phyloP scores from a whole-genome alignment of 2,888 invertebrate species.

The Incurvaria masculella region DNA sequence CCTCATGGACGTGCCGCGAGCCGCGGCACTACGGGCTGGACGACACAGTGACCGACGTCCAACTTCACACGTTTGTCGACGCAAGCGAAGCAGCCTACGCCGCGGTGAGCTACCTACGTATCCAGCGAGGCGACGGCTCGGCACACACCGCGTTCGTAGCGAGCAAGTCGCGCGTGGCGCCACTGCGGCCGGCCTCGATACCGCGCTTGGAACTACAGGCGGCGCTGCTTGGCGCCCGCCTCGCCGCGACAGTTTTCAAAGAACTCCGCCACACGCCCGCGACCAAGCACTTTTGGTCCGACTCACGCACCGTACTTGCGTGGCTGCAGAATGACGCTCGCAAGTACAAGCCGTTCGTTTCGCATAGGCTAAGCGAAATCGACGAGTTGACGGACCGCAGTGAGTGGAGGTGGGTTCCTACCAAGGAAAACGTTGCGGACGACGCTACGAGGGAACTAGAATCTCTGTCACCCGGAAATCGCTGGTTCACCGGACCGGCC shows the following conservation, averaged over 20 bases:
- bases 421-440: conserved; percentile 2
- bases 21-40: conserved; percentile 1
- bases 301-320: conserved; percentile 2
- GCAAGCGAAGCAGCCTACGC: conserved; percentile 9
- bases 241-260: too few species aligned
- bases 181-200: conserved; percentile 2
- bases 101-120: conserved; percentile 5
- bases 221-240: not conserved
- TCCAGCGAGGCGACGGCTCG: not conserved
- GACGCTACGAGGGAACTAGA: conserved; percentile 3
- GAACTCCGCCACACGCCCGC: not conserved
- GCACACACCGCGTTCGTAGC: too few species aligned
- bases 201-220: conserved; percentile 5
- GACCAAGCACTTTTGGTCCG: conserved; percentile 4
- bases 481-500: not conserved
- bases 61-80: conserved; percentile 12
- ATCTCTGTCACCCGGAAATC: not conserved
- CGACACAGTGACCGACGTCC: too few species aligned
- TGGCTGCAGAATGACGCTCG: conserved; percentile 5
- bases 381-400: conserved; percentile 1
- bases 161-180: conserved; percentile 3
- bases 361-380: conserved; percentile 7
- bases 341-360: conserved; percentile 5
- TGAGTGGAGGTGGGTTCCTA: not conserved
- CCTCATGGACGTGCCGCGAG: not conserved